Conservation (phyloP, 2,113 vertebrate species). For the Calidris pygmaea region DNA sequence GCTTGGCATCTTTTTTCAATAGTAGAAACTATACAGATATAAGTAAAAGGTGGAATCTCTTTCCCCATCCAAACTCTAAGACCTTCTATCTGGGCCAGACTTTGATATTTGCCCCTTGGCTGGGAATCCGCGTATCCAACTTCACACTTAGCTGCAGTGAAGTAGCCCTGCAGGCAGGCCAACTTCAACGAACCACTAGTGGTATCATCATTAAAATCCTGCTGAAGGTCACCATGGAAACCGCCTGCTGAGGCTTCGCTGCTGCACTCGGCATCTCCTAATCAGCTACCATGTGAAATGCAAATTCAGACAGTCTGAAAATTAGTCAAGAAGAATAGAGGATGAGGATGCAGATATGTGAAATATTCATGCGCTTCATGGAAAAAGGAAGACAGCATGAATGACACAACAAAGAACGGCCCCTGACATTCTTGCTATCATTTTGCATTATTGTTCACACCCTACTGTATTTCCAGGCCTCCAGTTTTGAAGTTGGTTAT, state of each 20-base stretch:
- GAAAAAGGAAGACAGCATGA: constrained; percentile 90
- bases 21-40: constrained; percentile 1
- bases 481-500: constrained; percentile 67
- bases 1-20: constrained; percentile 42
- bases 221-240: constrained; percentile 96
- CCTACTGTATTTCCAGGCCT: constrained; percentile 85
- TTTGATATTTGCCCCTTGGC: constrained; percentile 83
- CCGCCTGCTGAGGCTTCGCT: constrained; percentile 90
- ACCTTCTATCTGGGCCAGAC: constrained; percentile 77
- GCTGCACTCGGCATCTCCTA: constrained; percentile 85
- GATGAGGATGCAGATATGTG: constrained; percentile 94
- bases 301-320: constrained; percentile 98
- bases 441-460: constrained; percentile 94
- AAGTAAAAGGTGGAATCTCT: constrained; percentile 53
- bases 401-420: constrained; percentile 99
- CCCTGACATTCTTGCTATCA: constrained; percentile 87
- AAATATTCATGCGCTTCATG: constrained; percentile 96
- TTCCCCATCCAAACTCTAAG: constrained; percentile 66
- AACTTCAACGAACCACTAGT: constrained; percentile 87
- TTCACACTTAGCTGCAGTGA: constrained; percentile 83
- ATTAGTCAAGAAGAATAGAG: constrained; percentile 96
- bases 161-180: constrained; percentile 87
- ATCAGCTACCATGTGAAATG: constrained; percentile 96
- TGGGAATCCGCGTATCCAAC: constrained; percentile 74
- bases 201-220: constrained; percentile 95